Evolutionary conservation across 2,113 vertebrate genomes (phyloP), one percentile per base, ranked within the genome.

Genomic region (Sterrhoptilus dennistouni): DNA sequence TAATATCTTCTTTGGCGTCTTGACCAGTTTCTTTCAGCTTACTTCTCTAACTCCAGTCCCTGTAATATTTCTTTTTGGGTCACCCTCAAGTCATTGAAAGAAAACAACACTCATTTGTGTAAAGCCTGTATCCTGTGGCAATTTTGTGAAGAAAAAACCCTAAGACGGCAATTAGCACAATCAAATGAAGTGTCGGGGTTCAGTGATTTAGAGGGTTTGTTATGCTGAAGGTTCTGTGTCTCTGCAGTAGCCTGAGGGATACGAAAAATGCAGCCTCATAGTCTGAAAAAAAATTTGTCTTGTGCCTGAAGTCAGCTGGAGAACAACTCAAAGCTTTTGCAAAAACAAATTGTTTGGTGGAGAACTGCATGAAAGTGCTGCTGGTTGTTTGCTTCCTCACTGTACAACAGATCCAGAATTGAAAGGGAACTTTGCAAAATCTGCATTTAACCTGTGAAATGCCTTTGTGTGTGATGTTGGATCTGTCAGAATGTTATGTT

Each of bases 21-120:
- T 83, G 68, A 81, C 28, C 13, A 16, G 22, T 74, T 90, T 65
- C 61, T 93, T 87, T 89, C 63, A 76, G 40, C 27, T 93, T 59
- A 65, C 35, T 83, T 70, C 42, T 53, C 31, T 56, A 47, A 36
- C 54, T 82, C 83, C 42, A 65, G 7, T 40, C 61, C 12, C 24
- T 61, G n/a, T 56, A 76, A 76, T 64, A 38, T 72, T 87, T 66
- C 53, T 90, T 86, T 60, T 74, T 36, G 35, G 49, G 28, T 78
- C 71, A 56, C 35, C 21, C 76, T 81, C 33, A 70, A 85, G 6
- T 87, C 52, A 35, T 22, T 85, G 59, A 76, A 83, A 86, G n/a
- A 74, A 83, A 83, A 68, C 4, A 78, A 12, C 25, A 16, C 9
- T 65, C 31, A 60, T 77, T 65, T 93, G 12, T 47, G 28, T 57